Evolutionary conservation across 2,888 invertebrate species (phyloP).

Genomic region (Antheraea assamensis): DNA sequence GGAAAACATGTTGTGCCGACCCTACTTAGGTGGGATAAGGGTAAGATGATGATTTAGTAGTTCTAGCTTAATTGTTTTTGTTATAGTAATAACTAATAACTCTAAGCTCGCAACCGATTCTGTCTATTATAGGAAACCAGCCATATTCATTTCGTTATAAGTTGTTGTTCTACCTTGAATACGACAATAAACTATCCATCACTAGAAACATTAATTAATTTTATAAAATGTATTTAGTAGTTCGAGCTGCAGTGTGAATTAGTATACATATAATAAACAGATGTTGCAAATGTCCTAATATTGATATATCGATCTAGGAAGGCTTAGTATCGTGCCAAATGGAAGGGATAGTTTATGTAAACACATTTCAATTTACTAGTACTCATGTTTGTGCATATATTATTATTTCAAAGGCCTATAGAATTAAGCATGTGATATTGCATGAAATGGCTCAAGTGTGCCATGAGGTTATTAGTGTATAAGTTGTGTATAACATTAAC

Average conservation of each 20-base stretch:
- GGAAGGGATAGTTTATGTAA: background rate
- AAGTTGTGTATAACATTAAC: too few relatives aligned
- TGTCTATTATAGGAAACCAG: background rate
- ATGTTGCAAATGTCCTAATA: background rate
- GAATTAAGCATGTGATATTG: too few relatives aligned
- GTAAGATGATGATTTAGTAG: too few relatives aligned
- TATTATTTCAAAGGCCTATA: background rate
- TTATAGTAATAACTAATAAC: too few relatives aligned
- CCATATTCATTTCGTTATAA: background rate
- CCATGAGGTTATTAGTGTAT: too few relatives aligned
- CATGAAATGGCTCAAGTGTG: too few relatives aligned
- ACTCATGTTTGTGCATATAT: background rate
- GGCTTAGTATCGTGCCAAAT: constrained; percentile 9
- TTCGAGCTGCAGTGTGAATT: background rate
- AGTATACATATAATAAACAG: constrained; percentile 1
- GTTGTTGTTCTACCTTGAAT: background rate
- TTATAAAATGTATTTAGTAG: background rate
- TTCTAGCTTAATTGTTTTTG: too few relatives aligned
- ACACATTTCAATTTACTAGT: background rate
- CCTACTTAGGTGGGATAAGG: too few relatives aligned
- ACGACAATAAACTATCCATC: background rate
- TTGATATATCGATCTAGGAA: background rate
- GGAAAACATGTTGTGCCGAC: too few relatives aligned
- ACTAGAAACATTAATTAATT: too few relatives aligned
- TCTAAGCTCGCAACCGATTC: background rate